Evolutionary conservation across 2,797 vertebrate genomes (phyloP).

Genomic region (Epinephelus malabaricus): DNA sequence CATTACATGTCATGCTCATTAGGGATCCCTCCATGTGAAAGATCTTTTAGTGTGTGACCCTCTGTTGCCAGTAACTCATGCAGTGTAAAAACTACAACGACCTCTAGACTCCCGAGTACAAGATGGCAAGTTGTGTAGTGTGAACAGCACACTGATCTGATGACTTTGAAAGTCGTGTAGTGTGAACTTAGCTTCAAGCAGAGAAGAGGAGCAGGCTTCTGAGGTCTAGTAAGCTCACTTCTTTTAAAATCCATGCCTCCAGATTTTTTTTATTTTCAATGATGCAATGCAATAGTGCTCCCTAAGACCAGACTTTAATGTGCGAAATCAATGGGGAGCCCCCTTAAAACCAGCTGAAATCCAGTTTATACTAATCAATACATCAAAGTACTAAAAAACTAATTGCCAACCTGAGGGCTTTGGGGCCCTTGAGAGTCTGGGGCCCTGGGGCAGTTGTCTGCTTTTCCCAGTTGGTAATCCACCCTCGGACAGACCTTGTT

Average conservation of each 20-base stretch:
- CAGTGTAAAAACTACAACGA: no score
- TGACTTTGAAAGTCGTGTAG: no score
- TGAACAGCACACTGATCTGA: no score
- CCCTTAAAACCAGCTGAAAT: background rate
- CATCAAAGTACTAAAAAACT: background rate
- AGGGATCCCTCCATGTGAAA: no score
- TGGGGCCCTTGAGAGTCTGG: constrained; percentile 2
- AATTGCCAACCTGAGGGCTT: background rate
- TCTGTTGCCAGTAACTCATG: no score
- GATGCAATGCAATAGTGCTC: background rate
- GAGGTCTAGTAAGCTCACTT: background rate
- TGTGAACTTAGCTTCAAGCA: background rate
- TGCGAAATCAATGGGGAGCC: background rate
- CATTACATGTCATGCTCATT: no score
- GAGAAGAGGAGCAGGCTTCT: background rate
- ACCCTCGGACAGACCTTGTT: background rate
- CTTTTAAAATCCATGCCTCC: background rate
- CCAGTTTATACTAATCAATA: background rate
- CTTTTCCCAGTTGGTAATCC: constrained; percentile 10
- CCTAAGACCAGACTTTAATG: background rate
- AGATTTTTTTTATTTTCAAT: background rate
- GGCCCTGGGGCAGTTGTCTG: background rate
- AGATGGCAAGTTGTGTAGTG: no score
- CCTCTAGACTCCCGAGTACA: no score
- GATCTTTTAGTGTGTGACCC: no score